A percentile compares a stretch with the other conserved stretches of the same genome.
Evolutionary conservation across 1,140 invertebrate species (phyloP).

Genomic region (Cylas formicarius): DNA sequence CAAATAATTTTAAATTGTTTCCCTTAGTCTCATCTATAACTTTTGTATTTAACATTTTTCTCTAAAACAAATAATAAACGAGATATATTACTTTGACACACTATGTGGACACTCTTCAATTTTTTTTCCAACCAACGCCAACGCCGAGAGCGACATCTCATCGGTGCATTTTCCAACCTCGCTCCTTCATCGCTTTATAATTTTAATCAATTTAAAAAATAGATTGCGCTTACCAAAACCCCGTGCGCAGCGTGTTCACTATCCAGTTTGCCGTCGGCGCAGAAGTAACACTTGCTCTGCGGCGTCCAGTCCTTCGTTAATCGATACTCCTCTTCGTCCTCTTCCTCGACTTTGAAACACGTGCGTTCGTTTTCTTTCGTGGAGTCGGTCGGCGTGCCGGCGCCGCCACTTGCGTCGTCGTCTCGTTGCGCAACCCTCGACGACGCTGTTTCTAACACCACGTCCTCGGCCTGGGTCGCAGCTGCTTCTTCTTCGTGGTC

Average conservation of each 20-base stretch:
- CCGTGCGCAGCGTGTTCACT: slow-evolving; percentile 51
- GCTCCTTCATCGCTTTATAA: too few species aligned
- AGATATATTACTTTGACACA: too few species aligned
- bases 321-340: slow-evolving; percentile 45
- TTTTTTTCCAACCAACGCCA: too few species aligned
- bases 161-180: too few species aligned
- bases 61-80: too few species aligned
- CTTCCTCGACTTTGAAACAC: slow-evolving; percentile 19
- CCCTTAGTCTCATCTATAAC: too few species aligned
- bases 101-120: too few species aligned
- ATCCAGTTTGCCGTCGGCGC: slow-evolving; percentile 64
- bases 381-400: slow-evolving; percentile 10
- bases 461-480: slow-evolving; percentile 5
- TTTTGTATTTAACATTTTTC: too few species aligned
- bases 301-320: slow-evolving; percentile 68
- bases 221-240: slow-evolving; percentile 47
- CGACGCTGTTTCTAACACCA: slow-evolving; percentile 16
- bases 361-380: slow-evolving; percentile 6
- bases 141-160: too few species aligned
- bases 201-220: neutral
- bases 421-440: slow-evolving; percentile 40
- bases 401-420: slow-evolving; percentile 26
- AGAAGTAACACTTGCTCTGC: slow-evolving; percentile 79
- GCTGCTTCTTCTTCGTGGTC: slow-evolving; percentile 7
- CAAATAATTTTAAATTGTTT: too few species aligned